These are phyloP conservation scores for Melanaphis sacchari DNA, from an alignment of 1,140 invertebrate genomes.

Conservation along the genomic window DNA sequence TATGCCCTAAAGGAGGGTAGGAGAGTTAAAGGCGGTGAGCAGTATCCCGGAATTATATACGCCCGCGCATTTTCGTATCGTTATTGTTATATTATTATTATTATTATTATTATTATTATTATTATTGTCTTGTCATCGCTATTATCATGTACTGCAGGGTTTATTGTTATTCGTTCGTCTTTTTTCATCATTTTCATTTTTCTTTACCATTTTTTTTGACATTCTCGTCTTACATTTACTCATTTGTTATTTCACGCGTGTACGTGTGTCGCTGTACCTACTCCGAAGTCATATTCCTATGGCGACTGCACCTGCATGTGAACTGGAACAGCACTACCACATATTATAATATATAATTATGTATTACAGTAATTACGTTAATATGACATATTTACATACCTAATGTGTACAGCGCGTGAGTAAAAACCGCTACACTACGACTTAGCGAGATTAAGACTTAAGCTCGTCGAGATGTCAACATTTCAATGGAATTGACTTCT, in stretches of 20 bases:
- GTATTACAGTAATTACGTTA: no score
- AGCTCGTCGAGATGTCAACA: no score
- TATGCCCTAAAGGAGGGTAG: background rate
- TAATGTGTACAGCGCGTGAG: no score
- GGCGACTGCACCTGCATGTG: background rate
- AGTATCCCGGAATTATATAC: background rate
- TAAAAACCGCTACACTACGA: background rate
- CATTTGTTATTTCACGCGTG: background rate
- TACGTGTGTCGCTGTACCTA: background rate
- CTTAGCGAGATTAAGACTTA: no score
- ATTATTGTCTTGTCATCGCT: background rate
- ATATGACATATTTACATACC: no score
- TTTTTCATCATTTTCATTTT: background rate
- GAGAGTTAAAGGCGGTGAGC: background rate
- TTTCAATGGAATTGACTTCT: no score
- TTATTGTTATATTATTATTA: constrained; percentile 10
- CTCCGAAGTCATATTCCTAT: background rate
- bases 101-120: background rate
- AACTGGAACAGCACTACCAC: background rate
- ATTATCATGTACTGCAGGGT: background rate
- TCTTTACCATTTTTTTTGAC: background rate
- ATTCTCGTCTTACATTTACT: background rate
- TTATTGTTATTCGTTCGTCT: constrained; percentile 3
- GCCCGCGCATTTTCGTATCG: background rate
- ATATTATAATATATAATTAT: no score